Evolutionary conservation across 2,797 vertebrate species (phyloP).

Genomic region (Chelon auratus): DNA sequence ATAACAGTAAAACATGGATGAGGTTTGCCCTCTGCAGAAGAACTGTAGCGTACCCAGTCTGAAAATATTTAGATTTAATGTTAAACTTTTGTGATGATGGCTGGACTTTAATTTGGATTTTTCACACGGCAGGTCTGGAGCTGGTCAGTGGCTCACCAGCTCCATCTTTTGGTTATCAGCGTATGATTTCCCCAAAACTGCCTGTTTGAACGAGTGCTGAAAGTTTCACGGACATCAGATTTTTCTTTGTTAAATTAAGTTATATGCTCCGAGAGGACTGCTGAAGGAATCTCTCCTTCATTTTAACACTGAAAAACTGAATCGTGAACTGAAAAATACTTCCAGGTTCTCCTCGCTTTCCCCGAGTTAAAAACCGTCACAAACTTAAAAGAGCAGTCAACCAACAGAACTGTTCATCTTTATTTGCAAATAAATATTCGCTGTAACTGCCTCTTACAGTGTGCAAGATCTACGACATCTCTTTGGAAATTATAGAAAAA

Average conservation of each 20-base stretch:
- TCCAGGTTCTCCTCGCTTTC: not conserved
- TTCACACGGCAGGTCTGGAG: not conserved
- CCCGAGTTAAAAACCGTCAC: slow-evolving; percentile 20
- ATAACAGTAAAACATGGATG: not conserved
- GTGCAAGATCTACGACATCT: slow-evolving; percentile 95
- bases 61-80: not conserved
- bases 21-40: not conserved
- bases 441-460: slow-evolving; percentile 93
- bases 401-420: slow-evolving; percentile 92
- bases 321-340: not conserved
- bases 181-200: not conserved
- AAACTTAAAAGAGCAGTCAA: slow-evolving; percentile 70
- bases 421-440: slow-evolving; percentile 97
- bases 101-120: not conserved
- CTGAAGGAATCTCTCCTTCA: not conserved
- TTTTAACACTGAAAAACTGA: not conserved
- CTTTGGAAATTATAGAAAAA: slow-evolving; percentile 99
- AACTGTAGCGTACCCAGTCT: not conserved
- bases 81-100: not conserved
- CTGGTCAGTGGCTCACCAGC: slow-evolving; percentile 48
- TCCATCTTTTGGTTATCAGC: slow-evolving; percentile 61
- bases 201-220: not conserved
- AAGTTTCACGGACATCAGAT: not conserved
- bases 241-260: not conserved
- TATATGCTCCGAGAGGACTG: not conserved